Base-by-base conservation (phyloP, 2,113 vertebrate species). In the Cinclus mexicanus region DNA sequence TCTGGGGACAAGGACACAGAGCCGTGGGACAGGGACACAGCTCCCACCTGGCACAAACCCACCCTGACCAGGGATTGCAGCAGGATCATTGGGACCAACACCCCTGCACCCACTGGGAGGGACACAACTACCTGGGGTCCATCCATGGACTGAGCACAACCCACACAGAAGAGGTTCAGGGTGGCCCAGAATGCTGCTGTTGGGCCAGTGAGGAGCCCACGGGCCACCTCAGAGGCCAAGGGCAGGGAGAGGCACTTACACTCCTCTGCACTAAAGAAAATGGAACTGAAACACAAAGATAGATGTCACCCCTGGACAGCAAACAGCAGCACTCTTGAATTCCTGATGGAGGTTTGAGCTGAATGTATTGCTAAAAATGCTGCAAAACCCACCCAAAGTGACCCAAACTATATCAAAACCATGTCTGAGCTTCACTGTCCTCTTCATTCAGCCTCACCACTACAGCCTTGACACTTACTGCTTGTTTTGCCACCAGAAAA, bases 1-100 rank as follows among this genome's bases (percentile, higher is more conserved):
- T 99, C 99, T 99, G 95, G 89, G 47, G 52, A 96, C 46, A 94
- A 60, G 39, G 28, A 37, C 83, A 33, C 74, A 95, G 52, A 69
- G 39, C 9, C 65, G 10, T 1, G 94, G 59, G 69, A 19, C 49
- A 70, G 28, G 55, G 60, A 39, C 59, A 25, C 11, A 52, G 29
- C 35, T 59, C 39, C 3, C 53, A 29, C 22, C 55, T 1, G 42
- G 16, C 50, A 52, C 50, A 28, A 49, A 13, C 20, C 46, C 53
- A 7, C 50, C n/a, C 33, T 5, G 24, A 7, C 19, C 5, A 33
- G 11, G 39, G 20, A 4, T 23, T 0, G 1, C 0, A 41, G n/a
- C 28, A 13, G 12, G 24, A 10, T 7, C 7, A 7, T 1, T 1
- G 33, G 63, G 63, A 41, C 11, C 31, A 17, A 2, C 12, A 1